Conservation (phyloP, 2,888 invertebrate genomes). For the Perizoma affinitatum region DNA sequence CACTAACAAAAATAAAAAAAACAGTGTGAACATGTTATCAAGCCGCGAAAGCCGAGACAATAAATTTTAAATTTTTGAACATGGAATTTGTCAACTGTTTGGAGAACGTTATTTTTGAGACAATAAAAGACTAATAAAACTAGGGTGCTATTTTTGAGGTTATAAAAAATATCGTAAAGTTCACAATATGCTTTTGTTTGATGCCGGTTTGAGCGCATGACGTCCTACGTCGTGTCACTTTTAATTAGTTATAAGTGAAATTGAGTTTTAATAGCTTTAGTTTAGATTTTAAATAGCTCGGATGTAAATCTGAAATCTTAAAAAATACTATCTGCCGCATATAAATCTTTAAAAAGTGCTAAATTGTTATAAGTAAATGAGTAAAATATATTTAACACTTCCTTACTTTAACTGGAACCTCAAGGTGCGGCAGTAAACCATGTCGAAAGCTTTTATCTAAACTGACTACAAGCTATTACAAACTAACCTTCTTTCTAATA, state of each 20-base stretch:
- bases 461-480: too few species aligned
- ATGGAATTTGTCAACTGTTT: conserved; percentile 26
- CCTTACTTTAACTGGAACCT: too few species aligned
- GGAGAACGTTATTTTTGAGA: conserved; percentile 23
- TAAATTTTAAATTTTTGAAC: conserved; percentile 26
- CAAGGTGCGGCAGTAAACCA: too few species aligned
- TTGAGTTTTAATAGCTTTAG: too few species aligned
- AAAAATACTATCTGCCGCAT: too few species aligned
- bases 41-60: conserved; percentile 18
- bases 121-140: conserved; percentile 52
- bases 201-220: conserved; percentile 32
- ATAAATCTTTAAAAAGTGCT: too few species aligned
- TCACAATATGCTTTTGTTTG: conserved; percentile 17
- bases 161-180: conserved; percentile 38
- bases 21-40: background rate
- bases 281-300: too few species aligned
- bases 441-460: too few species aligned
- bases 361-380: too few species aligned
- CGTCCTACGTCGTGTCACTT: conserved; percentile 41
- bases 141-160: conserved; percentile 29
- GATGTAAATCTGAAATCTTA: too few species aligned
- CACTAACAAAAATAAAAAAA: conserved; percentile 10
- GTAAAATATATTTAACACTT: too few species aligned
- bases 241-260: background rate
- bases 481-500: too few species aligned